phyloP scores from a whole-genome alignment of 2,113 vertebrate genomes.

The Elanus axillaris region DNA sequence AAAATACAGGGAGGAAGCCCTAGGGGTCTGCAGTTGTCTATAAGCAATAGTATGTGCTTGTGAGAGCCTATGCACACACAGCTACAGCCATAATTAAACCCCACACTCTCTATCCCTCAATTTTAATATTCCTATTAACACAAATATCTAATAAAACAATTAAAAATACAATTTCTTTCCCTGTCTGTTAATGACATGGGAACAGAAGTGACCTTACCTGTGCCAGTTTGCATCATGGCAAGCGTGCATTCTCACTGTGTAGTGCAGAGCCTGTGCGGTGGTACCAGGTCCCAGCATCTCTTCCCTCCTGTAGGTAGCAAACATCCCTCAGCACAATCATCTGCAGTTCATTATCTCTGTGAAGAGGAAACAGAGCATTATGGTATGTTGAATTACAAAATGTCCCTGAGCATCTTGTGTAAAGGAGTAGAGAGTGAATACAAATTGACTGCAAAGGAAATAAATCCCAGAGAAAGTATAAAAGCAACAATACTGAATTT shows the following conservation, averaged over 20 bases:
- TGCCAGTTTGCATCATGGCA: not conserved
- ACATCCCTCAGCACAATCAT: not conserved
- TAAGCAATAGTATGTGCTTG: not conserved
- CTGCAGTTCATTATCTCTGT: not conserved
- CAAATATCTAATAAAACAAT: not conserved
- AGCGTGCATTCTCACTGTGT: fast-evolving
- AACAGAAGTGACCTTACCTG: not conserved
- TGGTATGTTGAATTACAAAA: not conserved
- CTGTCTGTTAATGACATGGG: not conserved
- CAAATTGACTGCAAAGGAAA: not conserved
- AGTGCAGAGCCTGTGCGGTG: not conserved
- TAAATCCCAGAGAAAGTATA: not conserved
- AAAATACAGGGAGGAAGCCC: not conserved
- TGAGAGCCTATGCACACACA: not conserved
- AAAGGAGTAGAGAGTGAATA: not conserved
- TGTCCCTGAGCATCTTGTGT: not conserved
- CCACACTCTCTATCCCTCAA: fast-evolving
- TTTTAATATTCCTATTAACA: not conserved
- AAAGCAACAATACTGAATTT: not conserved
- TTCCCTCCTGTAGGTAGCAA: not conserved
- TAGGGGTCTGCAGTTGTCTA: too few relatives aligned
- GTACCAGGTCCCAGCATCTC: not conserved
- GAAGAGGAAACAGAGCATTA: not conserved
- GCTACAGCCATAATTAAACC: not conserved
- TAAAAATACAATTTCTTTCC: not conserved